Base-by-base conservation (phyloP, 2,797 vertebrate species). In the Telmatherina bonti region DNA sequence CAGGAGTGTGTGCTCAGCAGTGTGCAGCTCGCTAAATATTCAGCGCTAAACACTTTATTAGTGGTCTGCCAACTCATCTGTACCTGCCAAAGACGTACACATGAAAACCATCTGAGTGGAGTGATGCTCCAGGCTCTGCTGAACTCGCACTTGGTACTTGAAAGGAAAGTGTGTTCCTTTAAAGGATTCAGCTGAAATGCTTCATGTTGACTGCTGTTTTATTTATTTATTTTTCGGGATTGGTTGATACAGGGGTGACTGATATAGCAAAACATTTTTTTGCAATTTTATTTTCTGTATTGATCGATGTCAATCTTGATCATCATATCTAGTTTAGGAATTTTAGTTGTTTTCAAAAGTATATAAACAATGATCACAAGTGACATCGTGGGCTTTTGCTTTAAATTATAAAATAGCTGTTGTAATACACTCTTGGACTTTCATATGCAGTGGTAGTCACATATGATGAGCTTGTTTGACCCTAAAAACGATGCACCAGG, bases 11-110 rank as follows among this genome's bases (percentile, higher is more conserved):
- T 78, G 80, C 85, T 89, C 85, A 88, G 83, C 85, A 78, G 60
- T n/a, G 78, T 52, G 55, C 41, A n/a, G 75, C 85, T 78, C 57
- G 80, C 85, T 86, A 73, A 85, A 83, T 86, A 86, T 87, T 85
- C 76, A 81, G 66, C 18, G 66, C 79, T 85, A 76, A 87, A 87
- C 81, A 75, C 72, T 87, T 86, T 76, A 85, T 82, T 74, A 76
- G 59, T 63, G 60, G 66, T 72, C 56, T 64, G 77, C 83, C 76
- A 77, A 74, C 70, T 84, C 85, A 77, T 88, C 79, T 83, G 72
- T 65, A 83, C 66, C 85, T 83, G 87, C 74, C 67, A 79, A 20
- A 81, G 36, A 74, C 0, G 36, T 36, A 30, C 55, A 69, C 63
- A 33, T 68, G 69, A 52, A 74, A 78, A 69, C 55, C 76, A 67